These are phyloP conservation scores for Drosophila quasianomalipes DNA, from an alignment of 2,888 invertebrate species.

Conservation along the genomic window DNA sequence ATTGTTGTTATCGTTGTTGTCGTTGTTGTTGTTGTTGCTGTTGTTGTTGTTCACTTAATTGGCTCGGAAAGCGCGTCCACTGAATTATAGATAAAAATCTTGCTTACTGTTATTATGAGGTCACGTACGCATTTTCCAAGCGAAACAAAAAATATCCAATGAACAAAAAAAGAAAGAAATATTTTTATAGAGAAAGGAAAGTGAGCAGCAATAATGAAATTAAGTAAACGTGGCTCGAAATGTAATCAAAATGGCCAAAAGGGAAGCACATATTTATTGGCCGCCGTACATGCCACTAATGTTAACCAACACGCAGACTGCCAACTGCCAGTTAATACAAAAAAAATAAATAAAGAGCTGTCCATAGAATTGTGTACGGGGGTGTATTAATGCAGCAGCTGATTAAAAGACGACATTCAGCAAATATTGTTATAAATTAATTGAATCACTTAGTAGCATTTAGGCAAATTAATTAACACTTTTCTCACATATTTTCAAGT, in stretches of 20 bases:
- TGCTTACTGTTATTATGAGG: constrained; percentile 77
- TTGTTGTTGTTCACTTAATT: constrained; percentile 41
- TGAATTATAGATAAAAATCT: constrained; percentile 80
- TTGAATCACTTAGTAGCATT: constrained; percentile 24
- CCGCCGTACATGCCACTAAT: constrained; percentile 71
- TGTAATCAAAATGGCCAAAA: constrained; percentile 57
- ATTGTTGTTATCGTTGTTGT: not conserved
- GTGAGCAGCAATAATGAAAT: constrained; percentile 75
- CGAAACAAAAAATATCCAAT: not conserved
- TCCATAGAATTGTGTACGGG: not conserved
- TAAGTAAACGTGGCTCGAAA: constrained; percentile 73
- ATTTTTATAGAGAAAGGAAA: constrained; percentile 14
- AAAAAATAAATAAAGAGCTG: constrained; percentile 14
- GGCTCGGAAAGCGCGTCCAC: constrained; percentile 53
- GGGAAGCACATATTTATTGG: constrained; percentile 75
- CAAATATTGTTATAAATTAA: constrained; percentile 20
- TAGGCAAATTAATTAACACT: constrained; percentile 5
- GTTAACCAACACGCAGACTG: constrained; percentile 62
- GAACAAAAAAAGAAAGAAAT: constrained; percentile 7
- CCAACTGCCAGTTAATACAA: constrained; percentile 37
- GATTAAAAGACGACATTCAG: constrained; percentile 25
- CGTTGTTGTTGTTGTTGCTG: not conserved
- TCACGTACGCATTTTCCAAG: constrained; percentile 70
- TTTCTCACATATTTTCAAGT: not conserved
- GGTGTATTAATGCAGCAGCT: constrained; percentile 21